These are phyloP conservation scores for Acromyrmex heyeri DNA, from an alignment of 1,140 invertebrate genomes.

Conservation along the genomic window DNA sequence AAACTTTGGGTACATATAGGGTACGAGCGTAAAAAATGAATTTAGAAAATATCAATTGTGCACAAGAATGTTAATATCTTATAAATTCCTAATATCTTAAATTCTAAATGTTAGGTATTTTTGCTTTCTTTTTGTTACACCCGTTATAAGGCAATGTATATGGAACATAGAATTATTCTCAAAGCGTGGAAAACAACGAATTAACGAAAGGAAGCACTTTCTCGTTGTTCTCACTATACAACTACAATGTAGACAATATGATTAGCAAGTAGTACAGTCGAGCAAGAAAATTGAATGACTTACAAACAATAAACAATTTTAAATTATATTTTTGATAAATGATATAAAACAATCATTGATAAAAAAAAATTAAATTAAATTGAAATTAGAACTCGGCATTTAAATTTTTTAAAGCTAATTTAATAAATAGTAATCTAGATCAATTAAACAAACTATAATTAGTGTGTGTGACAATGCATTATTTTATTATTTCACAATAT, in stretches of 20 bases:
- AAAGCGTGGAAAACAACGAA: slow-evolving; percentile 75
- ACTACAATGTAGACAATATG: slow-evolving; percentile 22
- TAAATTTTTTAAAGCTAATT: background rate
- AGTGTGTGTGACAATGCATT: no score
- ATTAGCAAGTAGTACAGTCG: slow-evolving; percentile 39
- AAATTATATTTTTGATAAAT: background rate
- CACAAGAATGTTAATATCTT: no score
- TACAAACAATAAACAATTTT: background rate
- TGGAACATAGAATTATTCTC: slow-evolving; percentile 70
- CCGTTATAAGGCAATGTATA: slow-evolving; percentile 24
- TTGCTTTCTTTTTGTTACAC: slow-evolving; percentile 24
- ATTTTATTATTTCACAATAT: no score
- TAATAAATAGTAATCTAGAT: no score
- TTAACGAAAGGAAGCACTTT: slow-evolving; percentile 80
- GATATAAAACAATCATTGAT: background rate
- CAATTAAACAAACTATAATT: no score
- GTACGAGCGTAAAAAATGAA: no score
- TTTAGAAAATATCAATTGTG: no score
- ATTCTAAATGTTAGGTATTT: background rate
- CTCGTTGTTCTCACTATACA: slow-evolving; percentile 72
- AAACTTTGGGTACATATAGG: no score
- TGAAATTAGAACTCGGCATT: background rate
- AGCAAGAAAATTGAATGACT: slow-evolving; percentile 2
- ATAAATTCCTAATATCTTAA: background rate
- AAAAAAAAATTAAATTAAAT: background rate